Evolutionary conservation across 2,888 invertebrate species (phyloP), one percentile per base, ranked within the genome.

Genomic region (Neoaliturus tenellus): DNA sequence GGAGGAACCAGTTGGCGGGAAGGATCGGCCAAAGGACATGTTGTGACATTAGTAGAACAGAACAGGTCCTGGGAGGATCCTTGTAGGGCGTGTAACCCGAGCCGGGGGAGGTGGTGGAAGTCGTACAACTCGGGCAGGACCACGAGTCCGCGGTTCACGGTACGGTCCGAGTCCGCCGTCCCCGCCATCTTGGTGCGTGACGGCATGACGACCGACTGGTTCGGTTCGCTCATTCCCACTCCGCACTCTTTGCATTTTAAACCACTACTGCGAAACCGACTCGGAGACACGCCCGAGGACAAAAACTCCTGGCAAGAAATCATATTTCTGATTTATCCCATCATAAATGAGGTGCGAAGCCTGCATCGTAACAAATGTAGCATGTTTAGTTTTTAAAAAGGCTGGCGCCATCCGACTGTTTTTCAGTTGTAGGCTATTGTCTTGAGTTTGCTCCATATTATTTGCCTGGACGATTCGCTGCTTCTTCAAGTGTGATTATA

Each of bases 31-130:
- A 41, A 41, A 75, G 39, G 35, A 35, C 75, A 75, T 75, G 75
- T 75, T 75, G 75, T 75, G 75, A 48, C 75, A 75, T 44, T 75
- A 73, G 71, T 73, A 73, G 71, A 73, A 73, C 71, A 75, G 75
- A 75, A 75, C 75, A 75, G 75, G 75, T 75, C 75, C 75, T 75
- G 39, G n/a, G n/a, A 71, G 75, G 75, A 75, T 75, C 75, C 75
- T 75, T 75, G 75, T 48, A 75, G 44, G 75, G 75, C 14, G 20
- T 3, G 75, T 75, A 75, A 75, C 48, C 75, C 28, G 75, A 75
- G 48, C 39, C n/a, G 67, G 41, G n/a, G 39, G 20, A 1, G 8
- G 17, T n/a, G 39, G 35, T 69, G 17, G 35, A 69, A 67, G 67
- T 33, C 67, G 25, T 31, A 35, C 67, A 35, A 35, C 67, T 14